Evolutionary conservation across 2,113 vertebrate genomes (phyloP).

Genomic region (Psittacula cyanocephala): DNA sequence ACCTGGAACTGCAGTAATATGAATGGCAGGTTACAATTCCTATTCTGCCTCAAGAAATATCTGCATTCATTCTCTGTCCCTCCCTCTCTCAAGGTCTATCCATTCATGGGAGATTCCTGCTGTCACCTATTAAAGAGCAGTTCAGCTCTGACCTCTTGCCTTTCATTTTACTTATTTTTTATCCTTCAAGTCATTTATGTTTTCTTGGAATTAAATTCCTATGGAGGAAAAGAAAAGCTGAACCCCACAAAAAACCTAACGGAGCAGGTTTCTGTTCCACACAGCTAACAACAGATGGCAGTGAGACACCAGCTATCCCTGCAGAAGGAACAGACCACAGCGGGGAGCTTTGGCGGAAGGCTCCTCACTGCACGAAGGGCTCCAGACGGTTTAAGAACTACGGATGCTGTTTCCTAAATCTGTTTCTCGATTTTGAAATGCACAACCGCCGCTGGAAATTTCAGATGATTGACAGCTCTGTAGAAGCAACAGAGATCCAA

Average conservation of each 20-base stretch:
- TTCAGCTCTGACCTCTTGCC: background rate
- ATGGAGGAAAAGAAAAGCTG: too few relatives aligned
- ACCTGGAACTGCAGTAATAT: background rate
- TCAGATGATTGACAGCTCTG: background rate
- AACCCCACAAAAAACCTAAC: too few relatives aligned
- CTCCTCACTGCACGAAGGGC: background rate
- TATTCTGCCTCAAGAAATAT: background rate
- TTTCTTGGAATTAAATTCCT: background rate
- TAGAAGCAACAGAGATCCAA: background rate
- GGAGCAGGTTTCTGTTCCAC: too few relatives aligned
- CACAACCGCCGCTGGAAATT: background rate
- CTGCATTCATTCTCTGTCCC: background rate
- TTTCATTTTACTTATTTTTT: background rate
- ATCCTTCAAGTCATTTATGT: background rate
- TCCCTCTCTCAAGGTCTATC: background rate
- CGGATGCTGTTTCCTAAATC: background rate
- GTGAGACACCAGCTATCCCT: conserved; percentile 19
- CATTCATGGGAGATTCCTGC: background rate
- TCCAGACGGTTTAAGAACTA: background rate
- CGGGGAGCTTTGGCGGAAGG: background rate
- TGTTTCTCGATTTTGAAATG: background rate
- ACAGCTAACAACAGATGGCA: conserved; percentile 57
- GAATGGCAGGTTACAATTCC: background rate
- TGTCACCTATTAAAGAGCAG: background rate
- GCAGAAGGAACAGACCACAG: background rate